Base-by-base conservation (phyloP, 2,113 vertebrate species). In the Sceloporus undulatus region DNA sequence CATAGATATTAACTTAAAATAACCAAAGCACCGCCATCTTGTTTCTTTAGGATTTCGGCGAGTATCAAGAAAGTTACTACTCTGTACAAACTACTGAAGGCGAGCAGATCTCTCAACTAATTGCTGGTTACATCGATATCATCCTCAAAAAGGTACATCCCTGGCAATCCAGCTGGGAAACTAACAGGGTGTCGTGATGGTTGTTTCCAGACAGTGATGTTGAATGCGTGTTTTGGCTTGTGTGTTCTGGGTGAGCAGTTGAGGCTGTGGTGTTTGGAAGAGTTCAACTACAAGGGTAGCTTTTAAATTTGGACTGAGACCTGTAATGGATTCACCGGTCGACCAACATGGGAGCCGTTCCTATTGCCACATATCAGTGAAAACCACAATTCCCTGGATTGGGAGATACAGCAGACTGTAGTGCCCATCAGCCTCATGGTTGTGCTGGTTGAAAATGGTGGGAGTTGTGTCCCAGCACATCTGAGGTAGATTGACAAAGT, bases 31-130 rank as follows among this genome's bases (percentile, higher is more conserved):
- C 54, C 14, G 11, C 59, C 48, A 19, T 38, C 29, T 91, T 10
- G 66, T 70, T 79, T 8, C 52, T 79, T 29, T 77, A 99, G 99
- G 99, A 99, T 96, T 99, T 99, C 93, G 99, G 99, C 21, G 99
- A 99, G 92, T 99, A 99, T 96, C 98, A 99, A 94, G 99, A 99
- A 94, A 99, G 99, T 94, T 99, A 99, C 95, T 99, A 99, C 90
- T 99, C 99, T 0, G 99, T 99, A 38, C 98, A 99, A 93, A 99
- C 99, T 34, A 99, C 98, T 9, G 99, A 99, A 94, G 99, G 99
- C 62, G 99, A 99, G 79, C 99, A 99, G 94, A 99, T 99, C 96
- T 99, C 99, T 16, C 99, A 99, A 80, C 97, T 99, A 81, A 99
- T 99, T 90, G 98, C 99, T 66, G 99, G 99, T 87, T 99, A 99